A percentile compares a stretch with the other conserved stretches of the same genome.
Evolutionary conservation across 2,797 vertebrate species (phyloP).

Genomic region (Ambastaia sidthimunki): DNA sequence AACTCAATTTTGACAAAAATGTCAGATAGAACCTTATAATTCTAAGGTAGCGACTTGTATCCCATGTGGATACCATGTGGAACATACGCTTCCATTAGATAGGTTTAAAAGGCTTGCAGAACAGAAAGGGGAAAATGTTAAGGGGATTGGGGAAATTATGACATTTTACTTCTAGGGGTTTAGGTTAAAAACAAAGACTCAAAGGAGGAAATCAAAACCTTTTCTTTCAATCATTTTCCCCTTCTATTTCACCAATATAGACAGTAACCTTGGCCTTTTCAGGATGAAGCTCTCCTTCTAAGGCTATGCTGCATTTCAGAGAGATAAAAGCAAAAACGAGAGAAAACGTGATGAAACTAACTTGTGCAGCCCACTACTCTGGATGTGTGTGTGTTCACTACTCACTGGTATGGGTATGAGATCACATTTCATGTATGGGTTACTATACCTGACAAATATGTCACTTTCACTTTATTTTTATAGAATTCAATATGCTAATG

Average conservation of each 20-base stretch:
- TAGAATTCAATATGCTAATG: not conserved
- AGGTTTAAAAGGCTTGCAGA: slow-evolving; percentile 57
- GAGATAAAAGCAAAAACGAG: slow-evolving; percentile 1
- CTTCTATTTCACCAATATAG: slow-evolving; percentile 64
- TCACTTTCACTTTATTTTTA: not conserved
- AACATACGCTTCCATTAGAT: slow-evolving; percentile 72
- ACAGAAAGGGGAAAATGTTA: slow-evolving; percentile 39
- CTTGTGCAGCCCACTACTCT: too few species aligned
- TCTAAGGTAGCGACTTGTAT: too few species aligned
- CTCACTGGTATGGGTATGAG: too few species aligned
- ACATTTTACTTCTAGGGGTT: slow-evolving; percentile 67
- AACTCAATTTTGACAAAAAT: too few species aligned
- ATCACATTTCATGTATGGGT: too few species aligned
- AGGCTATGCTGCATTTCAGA: slow-evolving; percentile 24
- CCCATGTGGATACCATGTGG: slow-evolving; percentile 65
- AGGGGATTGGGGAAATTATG: slow-evolving; percentile 61
- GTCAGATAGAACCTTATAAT: too few species aligned
- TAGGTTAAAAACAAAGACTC: slow-evolving; percentile 66
- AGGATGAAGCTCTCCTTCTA: slow-evolving; percentile 21
- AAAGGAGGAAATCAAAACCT: slow-evolving; percentile 66
- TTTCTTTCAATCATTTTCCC: slow-evolving; percentile 14
- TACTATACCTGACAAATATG: too few species aligned
- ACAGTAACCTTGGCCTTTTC: slow-evolving; percentile 73
- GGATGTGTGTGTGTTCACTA: too few species aligned
- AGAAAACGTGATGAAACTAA: not conserved